Evolutionary conservation across 2,888 invertebrate species (phyloP).

Genomic region (Phyto melanocephala): DNA sequence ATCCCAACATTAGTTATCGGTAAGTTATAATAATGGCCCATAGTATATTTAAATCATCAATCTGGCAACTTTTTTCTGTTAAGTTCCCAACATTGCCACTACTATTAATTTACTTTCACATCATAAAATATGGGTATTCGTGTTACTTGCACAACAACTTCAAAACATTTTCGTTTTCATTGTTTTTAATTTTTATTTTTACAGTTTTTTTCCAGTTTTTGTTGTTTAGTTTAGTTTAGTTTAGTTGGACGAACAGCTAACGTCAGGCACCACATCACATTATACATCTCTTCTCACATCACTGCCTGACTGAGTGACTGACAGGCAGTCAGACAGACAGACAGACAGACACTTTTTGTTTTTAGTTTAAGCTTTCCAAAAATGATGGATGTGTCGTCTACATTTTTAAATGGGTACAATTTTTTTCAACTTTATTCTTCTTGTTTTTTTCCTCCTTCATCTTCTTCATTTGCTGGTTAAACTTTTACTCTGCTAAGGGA

Average conservation of each 20-base stretch:
- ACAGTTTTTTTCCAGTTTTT: not conserved
- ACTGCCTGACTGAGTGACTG: not conserved
- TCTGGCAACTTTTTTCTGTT: not conserved
- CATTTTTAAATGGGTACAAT: constrained; percentile 14
- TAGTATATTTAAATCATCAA: no score
- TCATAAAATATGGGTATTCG: constrained; percentile 56
- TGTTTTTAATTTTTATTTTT: not conserved
- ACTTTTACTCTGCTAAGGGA: constrained; percentile 29
- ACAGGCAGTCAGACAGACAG: constrained; percentile 4
- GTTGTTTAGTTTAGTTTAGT: not conserved
- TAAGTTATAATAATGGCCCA: no score
- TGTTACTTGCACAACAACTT: constrained; percentile 46
- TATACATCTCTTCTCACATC: not conserved
- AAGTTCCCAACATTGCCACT: not conserved
- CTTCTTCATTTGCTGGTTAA: constrained; percentile 40
- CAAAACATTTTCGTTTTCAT: constrained; percentile 3
- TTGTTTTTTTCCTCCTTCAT: not conserved
- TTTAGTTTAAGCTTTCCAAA: constrained; percentile 33
- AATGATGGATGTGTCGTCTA: constrained; percentile 61
- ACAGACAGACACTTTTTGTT: not conserved
- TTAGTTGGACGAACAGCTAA: not conserved
- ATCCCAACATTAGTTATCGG: no score
- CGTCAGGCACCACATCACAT: not conserved
- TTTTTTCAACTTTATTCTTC: not conserved
- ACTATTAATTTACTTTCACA: constrained; percentile 37